These are phyloP conservation scores for Balearica regulorum DNA, from an alignment of 2,797 vertebrate species.

Conservation along the genomic window DNA sequence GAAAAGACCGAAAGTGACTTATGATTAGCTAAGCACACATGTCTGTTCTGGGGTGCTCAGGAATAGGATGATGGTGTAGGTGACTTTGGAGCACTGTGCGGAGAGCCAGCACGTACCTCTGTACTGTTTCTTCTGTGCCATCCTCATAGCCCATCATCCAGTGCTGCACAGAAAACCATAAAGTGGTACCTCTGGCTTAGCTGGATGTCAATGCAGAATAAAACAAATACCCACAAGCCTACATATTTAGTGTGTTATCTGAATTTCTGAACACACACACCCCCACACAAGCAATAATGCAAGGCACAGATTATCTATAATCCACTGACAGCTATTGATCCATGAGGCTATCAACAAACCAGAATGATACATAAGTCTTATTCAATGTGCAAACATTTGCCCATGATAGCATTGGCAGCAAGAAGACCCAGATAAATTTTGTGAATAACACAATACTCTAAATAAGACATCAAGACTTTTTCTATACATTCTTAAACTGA, in stretches of 20 bases:
- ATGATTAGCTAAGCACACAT: neutral
- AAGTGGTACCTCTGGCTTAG: neutral
- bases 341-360: conserved; percentile 7
- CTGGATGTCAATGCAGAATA: neutral
- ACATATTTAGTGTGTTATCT: neutral
- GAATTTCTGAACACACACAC: neutral
- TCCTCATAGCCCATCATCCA: neutral
- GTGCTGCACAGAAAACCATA: neutral
- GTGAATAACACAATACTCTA: neutral
- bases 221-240: neutral
- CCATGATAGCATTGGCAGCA: neutral
- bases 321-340: conserved; percentile 33
- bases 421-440: conserved; percentile 14
- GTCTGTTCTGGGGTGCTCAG: neutral
- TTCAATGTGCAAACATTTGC: neutral
- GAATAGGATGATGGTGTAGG: fast-evolving
- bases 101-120: neutral
- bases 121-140: neutral
- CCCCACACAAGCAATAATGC: neutral
- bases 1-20: neutral
- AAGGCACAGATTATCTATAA: conserved; percentile 1
- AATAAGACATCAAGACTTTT: neutral
- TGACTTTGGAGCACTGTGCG: neutral
- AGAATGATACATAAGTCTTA: neutral
- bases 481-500: neutral